phyloP scores from a whole-genome alignment of 2,113 vertebrate species.

The Actinemys pallida region DNA sequence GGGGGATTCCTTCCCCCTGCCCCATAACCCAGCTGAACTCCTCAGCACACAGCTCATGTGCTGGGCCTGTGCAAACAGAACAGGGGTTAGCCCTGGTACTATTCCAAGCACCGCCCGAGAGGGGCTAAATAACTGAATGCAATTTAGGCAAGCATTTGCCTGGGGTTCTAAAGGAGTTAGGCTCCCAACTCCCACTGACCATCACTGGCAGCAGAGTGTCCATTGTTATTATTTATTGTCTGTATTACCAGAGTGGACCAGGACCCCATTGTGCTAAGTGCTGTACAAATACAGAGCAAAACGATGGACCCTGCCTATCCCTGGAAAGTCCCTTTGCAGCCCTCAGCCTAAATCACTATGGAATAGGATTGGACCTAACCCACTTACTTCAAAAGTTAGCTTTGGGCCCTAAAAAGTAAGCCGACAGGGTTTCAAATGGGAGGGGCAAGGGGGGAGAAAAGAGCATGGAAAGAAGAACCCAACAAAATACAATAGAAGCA shows the following conservation, averaged over 20 bases:
- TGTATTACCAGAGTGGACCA: not conserved
- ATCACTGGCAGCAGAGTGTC: not conserved
- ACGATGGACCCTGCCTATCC: not conserved
- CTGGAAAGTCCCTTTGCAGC: not conserved
- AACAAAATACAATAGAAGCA: not conserved
- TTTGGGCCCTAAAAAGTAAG: not conserved
- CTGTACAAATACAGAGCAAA: not conserved
- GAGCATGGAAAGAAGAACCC: not conserved
- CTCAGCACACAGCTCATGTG: not conserved
- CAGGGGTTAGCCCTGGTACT: not conserved
- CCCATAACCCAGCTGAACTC: not conserved
- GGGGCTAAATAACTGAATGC: not conserved
- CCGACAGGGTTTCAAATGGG: not conserved
- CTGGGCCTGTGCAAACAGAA: not conserved
- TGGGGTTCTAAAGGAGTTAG: not conserved
- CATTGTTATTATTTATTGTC: not conserved
- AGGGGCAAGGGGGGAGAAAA: too few relatives aligned
- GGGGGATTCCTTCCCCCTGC: not conserved
- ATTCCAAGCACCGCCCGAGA: not conserved
- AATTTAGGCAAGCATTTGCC: not conserved
- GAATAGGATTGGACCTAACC: fast-evolving
- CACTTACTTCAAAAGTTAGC: fast-evolving
- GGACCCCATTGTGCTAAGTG: not conserved
- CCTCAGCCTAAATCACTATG: fast-evolving
- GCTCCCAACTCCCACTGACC: not conserved